A percentile compares a stretch with the other conserved stretches of the same genome.
These are phyloP conservation scores for Gonioctena quinquepunctata DNA, from an alignment of 1,140 invertebrate species.

Conservation along the genomic window DNA sequence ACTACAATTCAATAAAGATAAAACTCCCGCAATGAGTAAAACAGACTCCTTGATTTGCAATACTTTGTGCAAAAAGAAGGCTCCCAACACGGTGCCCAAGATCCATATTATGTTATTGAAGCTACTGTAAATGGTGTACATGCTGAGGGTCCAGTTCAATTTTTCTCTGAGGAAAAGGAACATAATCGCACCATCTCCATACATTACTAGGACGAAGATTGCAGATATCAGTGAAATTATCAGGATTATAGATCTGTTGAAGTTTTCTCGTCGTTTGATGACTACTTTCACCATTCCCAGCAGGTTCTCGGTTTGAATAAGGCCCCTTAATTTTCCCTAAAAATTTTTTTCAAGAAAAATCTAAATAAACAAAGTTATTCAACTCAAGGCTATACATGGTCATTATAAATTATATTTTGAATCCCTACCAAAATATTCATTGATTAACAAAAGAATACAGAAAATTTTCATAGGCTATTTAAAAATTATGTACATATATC, in stretches of 20 bases:
- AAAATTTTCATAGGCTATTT: too few species aligned
- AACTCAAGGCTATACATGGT: too few species aligned
- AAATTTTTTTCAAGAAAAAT: too few species aligned
- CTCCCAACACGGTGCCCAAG: slow-evolving; percentile 53
- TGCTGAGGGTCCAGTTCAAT: slow-evolving; percentile 67
- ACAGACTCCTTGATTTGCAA: slow-evolving; percentile 55
- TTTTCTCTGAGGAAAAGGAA: slow-evolving; percentile 68
- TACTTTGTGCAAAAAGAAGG: slow-evolving; percentile 54
- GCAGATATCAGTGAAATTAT: slow-evolving; percentile 63
- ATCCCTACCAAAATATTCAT: too few species aligned
- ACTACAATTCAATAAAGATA: slow-evolving; percentile 56
- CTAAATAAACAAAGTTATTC: too few species aligned
- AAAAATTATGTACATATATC: too few species aligned
- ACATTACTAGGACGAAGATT: slow-evolving; percentile 61
- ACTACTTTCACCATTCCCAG: slow-evolving; percentile 65
- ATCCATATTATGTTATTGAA: slow-evolving; percentile 57
- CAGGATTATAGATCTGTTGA: slow-evolving; percentile 64
- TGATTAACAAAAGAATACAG: too few species aligned
- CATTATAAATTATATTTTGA: too few species aligned
- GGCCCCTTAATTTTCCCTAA: slow-evolving; percentile 54
- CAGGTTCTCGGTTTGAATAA: slow-evolving; percentile 63
- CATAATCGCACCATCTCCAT: slow-evolving; percentile 59
- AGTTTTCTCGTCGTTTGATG: slow-evolving; percentile 63
- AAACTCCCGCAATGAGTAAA: slow-evolving; percentile 51
- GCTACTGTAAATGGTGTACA: slow-evolving; percentile 63